Percentiles rank a stretch among this genome's conserved stretches.
These are phyloP conservation scores for Eulemur rubriventer DNA, from an alignment of 2,797 vertebrate species.

Conservation along the genomic window DNA sequence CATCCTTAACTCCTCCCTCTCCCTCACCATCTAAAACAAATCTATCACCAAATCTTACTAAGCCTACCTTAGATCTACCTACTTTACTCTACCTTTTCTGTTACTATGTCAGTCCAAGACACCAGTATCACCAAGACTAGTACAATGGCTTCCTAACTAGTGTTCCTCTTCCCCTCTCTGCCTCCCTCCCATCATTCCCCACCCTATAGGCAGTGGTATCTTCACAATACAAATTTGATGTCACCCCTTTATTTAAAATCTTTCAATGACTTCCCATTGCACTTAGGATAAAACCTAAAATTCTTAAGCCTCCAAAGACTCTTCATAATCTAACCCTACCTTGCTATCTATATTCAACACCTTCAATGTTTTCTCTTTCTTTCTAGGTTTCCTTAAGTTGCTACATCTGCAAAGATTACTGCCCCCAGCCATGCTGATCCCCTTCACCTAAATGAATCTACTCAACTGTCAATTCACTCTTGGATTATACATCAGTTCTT, in stretches of 20 bases:
- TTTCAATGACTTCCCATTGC: background rate
- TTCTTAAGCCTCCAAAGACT: background rate
- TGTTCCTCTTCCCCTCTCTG: background rate
- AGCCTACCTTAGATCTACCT: background rate
- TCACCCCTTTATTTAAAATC: background rate
- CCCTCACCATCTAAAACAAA: slow-evolving; percentile 1
- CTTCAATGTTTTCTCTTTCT: background rate
- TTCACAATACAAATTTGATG: background rate
- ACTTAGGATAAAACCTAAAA: slow-evolving; percentile 27
- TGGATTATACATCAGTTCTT: background rate
- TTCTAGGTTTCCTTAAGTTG: background rate
- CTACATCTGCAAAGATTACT: background rate
- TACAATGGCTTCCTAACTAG: background rate
- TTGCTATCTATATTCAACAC: background rate
- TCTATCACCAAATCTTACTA: background rate
- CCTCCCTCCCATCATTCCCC: background rate
- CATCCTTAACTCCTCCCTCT: background rate
- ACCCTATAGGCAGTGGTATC: background rate
- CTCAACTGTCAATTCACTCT: background rate
- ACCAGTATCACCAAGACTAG: background rate
- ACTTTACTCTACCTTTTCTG: background rate
- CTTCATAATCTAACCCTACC: background rate
- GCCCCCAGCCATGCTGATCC: background rate
- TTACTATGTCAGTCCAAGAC: background rate
- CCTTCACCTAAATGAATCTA: background rate